Base-by-base conservation (phyloP, 2,888 invertebrate genomes). In the Ceratothoa steindachneri region DNA sequence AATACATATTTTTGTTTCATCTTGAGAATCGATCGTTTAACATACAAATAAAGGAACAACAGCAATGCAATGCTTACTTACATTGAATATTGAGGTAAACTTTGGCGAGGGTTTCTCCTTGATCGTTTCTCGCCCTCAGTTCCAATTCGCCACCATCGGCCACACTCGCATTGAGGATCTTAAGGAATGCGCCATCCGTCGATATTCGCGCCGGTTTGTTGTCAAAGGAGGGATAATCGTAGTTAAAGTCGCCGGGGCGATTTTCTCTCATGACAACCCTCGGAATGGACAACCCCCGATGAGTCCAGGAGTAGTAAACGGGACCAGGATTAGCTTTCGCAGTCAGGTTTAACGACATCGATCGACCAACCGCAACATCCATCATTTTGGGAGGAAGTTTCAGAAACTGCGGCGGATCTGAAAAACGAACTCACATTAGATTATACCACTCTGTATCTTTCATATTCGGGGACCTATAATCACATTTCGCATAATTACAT, bases 11-110 rank as follows among this genome's bases (percentile, higher is more conserved):
- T n/a, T n/a, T n/a, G n/a, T n/a, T n/a, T n/a, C n/a, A n/a, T n/a
- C n/a, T n/a, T n/a, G n/a, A n/a, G n/a, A n/a, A n/a, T n/a, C n/a
- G n/a, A n/a, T n/a, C n/a, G n/a, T n/a, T n/a, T n/a, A n/a, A n/a
- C n/a, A n/a, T n/a, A n/a, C n/a, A n/a, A n/a, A n/a, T n/a, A n/a
- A n/a, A n/a, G n/a, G n/a, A n/a, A n/a, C n/a, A n/a, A n/a, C n/a
- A n/a, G n/a, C n/a, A n/a, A n/a, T n/a, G n/a, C n/a, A n/a, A n/a
- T n/a, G n/a, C n/a, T n/a, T n/a, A 80, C 80, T 80, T 51, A 80
- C 80, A 80, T 31, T 75, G 80, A 30, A 80, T 75, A 24, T 80
- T 77, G 52, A 80, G 28, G 55, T 73, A 66, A 5, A 80, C 55
- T 29, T 71, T 71, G 22, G 72, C 73, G 24, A 69, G 51, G n/a